These are phyloP conservation scores for Cheirogaleus medius DNA, from an alignment of 2,113 vertebrate species.

Conservation along the genomic window DNA sequence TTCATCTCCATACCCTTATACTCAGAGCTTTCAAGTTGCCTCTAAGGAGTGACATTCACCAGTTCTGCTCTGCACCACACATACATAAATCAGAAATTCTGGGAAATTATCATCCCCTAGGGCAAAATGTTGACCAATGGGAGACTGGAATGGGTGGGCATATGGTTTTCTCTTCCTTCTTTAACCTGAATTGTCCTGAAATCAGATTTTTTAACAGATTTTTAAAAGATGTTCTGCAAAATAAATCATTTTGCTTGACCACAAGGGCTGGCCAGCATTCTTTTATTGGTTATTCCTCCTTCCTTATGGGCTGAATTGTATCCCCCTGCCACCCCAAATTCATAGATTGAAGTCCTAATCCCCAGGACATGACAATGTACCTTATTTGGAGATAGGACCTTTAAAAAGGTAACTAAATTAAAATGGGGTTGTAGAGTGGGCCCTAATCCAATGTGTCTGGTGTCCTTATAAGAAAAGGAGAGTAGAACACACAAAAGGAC, in stretches of 20 bases:
- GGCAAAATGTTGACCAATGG: neutral
- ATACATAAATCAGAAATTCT: neutral
- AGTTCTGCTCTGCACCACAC: neutral
- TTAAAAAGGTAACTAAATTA: neutral
- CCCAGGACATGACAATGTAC: neutral
- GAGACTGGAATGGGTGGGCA: neutral
- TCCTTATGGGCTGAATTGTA: neutral
- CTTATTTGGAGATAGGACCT: neutral
- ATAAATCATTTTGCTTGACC: neutral
- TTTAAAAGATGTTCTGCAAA: neutral
- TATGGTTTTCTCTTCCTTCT: neutral
- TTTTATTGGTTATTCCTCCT: neutral
- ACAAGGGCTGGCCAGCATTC: neutral
- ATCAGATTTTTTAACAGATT: neutral
- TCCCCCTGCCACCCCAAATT: neutral
- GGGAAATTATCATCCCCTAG: neutral
- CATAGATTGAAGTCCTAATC: neutral
- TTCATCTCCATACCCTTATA: neutral
- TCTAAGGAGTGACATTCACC: no score
- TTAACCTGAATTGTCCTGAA: neutral
- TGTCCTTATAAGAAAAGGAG: neutral
- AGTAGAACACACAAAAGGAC: neutral
- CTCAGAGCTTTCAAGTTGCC: fast-evolving
- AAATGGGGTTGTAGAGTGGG: neutral
- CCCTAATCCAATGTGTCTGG: neutral